These are phyloP conservation scores for Cichlasoma orientale DNA, from an alignment of 2,797 vertebrate genomes.

Conservation along the genomic window DNA sequence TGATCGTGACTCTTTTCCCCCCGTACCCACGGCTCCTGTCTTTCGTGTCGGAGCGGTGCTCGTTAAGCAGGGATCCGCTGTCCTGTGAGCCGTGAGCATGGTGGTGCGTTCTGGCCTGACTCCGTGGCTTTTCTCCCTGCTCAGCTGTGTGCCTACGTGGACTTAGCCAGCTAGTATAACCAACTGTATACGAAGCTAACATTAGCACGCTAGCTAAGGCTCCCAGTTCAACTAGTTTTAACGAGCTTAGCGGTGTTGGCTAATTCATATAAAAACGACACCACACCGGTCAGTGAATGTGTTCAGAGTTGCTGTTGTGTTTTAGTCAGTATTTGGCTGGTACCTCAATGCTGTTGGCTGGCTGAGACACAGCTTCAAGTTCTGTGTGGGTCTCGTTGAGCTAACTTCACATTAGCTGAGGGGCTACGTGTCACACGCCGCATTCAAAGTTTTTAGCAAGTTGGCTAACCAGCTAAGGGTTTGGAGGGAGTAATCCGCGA, in stretches of 20 bases:
- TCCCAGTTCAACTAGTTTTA: slow-evolving; percentile 46
- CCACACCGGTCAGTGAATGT: rapidly evolving
- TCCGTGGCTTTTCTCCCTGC: slow-evolving; percentile 78
- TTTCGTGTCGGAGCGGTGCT: background rate
- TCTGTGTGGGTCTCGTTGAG: slow-evolving; percentile 43
- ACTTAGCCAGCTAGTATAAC: slow-evolving; percentile 75
- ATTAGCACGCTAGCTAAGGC: slow-evolving; percentile 58
- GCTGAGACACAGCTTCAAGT: slow-evolving; percentile 37
- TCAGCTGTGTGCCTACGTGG: slow-evolving; percentile 87
- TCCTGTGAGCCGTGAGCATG: background rate
- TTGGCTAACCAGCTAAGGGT: slow-evolving; percentile 69
- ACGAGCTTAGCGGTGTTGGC: background rate
- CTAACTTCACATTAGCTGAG: slow-evolving; percentile 57
- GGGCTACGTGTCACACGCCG: slow-evolving; percentile 77
- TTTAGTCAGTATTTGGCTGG: background rate
- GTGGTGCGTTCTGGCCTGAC: slow-evolving; percentile 71
- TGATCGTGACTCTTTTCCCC: rapidly evolving
- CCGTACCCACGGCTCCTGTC: rapidly evolving
- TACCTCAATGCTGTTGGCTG: slow-evolving; percentile 10
- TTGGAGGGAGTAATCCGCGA: slow-evolving; percentile 5
- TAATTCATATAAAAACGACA: background rate
- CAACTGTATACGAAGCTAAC: slow-evolving; percentile 60
- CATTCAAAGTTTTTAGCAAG: slow-evolving; percentile 80
- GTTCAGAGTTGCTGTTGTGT: background rate
- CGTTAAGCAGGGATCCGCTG: background rate